Base-by-base conservation (phyloP, 2,797 vertebrate genomes). In the Hypotaenidia okinawae region DNA sequence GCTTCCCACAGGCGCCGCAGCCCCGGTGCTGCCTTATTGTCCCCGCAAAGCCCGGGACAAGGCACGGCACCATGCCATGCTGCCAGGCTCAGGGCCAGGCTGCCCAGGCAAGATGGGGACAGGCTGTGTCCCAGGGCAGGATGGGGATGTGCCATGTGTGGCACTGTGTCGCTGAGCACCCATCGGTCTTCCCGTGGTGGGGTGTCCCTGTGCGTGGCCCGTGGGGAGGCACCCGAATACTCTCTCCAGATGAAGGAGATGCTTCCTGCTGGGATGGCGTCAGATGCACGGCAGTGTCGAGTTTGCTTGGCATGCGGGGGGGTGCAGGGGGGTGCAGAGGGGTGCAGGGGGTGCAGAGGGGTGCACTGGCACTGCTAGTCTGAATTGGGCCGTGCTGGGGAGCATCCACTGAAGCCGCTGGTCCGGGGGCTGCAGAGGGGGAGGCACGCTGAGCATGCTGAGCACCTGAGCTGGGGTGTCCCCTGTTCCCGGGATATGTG, bases 11-110 rank as follows among this genome's bases (percentile, higher is more conserved):
- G 78, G 12, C 19, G 5, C 6, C 3, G 13, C 54, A 27, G 64
- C 64, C 18, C 78, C 19, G 37, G 37, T 28, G 3, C 49, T 17
- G 75, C 4, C 5, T 0, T 2, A 6, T 14, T 33, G 17, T 52
- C 67, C 67, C 33, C 16, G 1, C 2, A 2, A 35, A 7, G 9
- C 52, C 39, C 17, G 21, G 41, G 47, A 41, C 28, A 23, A 28
- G 18, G 51, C 3, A 3, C 17, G 11, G 52, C 7, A 2, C 45
- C 3, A n/a, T 19, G 37, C 23, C 1, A 6, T 17, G 45, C 81
- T 63, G 28, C 86, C 10, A 9, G 41, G 23, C 13, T 27, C 63
- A 18, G 54, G 39, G 74, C 66, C 11, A 37, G 52, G 74, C 39
- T 13, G 39, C 15, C 81, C 13, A 2, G 39, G 12, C 39, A 41